Evolutionary conservation across 2,888 invertebrate species (phyloP).

Genomic region (Dastarcus helophoroides): DNA sequence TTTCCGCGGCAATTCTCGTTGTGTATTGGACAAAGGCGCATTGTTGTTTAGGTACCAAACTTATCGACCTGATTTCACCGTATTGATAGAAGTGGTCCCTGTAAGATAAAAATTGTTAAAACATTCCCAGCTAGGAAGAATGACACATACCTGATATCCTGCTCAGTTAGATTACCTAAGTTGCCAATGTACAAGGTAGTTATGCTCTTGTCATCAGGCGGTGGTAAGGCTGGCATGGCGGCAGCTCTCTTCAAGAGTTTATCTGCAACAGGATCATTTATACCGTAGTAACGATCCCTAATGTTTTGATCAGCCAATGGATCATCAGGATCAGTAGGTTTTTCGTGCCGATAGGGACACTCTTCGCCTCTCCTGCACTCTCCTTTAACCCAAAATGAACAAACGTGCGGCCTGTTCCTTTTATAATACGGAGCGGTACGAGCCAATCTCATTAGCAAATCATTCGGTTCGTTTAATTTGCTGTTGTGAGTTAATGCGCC

Average conservation of each 20-base stretch:
- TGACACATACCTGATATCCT: slow-evolving; percentile 58
- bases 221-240: slow-evolving; percentile 87
- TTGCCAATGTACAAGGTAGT: slow-evolving; percentile 98
- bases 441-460: slow-evolving; percentile 76
- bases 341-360: slow-evolving; percentile 91
- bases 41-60: slow-evolving; percentile 83
- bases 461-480: slow-evolving; percentile 67
- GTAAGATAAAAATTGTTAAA: slow-evolving; percentile 16
- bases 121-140: too few species aligned
- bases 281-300: slow-evolving; percentile 86
- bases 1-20: slow-evolving; percentile 77
- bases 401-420: slow-evolving; percentile 88
- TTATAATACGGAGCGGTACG: slow-evolving; percentile 92
- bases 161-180: slow-evolving; percentile 80
- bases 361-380: slow-evolving; percentile 94
- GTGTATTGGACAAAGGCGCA: slow-evolving; percentile 98
- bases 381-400: slow-evolving; percentile 98
- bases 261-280: slow-evolving; percentile 93
- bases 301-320: slow-evolving; percentile 94
- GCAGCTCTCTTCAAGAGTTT: slow-evolving; percentile 82
- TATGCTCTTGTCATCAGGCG: slow-evolving; percentile 91
- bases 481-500: slow-evolving; percentile 51
- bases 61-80: slow-evolving; percentile 92
- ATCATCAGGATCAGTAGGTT: slow-evolving; percentile 94
- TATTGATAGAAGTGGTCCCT: slow-evolving; percentile 97